Conservation (phyloP, 2,888 invertebrate species). For the Mythimna impura region DNA sequence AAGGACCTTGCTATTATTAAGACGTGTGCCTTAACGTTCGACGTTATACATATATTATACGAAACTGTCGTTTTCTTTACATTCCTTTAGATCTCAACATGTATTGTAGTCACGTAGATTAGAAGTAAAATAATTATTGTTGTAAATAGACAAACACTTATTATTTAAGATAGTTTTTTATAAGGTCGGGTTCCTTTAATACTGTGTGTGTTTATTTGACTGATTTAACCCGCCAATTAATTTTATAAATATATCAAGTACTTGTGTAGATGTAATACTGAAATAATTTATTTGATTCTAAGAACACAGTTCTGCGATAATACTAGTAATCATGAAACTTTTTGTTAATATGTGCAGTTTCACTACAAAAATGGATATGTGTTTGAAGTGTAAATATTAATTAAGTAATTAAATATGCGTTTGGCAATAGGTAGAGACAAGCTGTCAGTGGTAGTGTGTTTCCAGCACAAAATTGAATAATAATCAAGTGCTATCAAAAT, state of each 20-base stretch:
- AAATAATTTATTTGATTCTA: conserved; percentile 19
- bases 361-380: not conserved
- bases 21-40: conserved; percentile 75
- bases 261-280: conserved; percentile 5
- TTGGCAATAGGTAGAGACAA: not conserved
- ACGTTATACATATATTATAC: conserved; percentile 54
- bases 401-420: conserved; percentile 5
- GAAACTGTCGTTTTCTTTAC: conserved; percentile 55
- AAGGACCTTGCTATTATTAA: conserved; percentile 48
- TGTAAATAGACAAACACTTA: conserved; percentile 34
- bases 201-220: conserved; percentile 19
- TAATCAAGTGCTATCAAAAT: not conserved
- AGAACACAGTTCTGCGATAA: conserved; percentile 16
- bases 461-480: not conserved
- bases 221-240: conserved; percentile 23
- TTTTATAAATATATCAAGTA: conserved; percentile 14
- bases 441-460: not conserved
- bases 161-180: conserved; percentile 10
- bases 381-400: conserved; percentile 41
- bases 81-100: conserved; percentile 57
- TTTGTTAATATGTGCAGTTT: not conserved
- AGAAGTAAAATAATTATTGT: conserved; percentile 12
- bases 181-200: conserved; percentile 17
- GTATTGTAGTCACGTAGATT: conserved; percentile 49
- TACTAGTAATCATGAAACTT: not conserved